Conservation (phyloP, 1,140 invertebrate species). For the Protaetia brevitarsis region DNA sequence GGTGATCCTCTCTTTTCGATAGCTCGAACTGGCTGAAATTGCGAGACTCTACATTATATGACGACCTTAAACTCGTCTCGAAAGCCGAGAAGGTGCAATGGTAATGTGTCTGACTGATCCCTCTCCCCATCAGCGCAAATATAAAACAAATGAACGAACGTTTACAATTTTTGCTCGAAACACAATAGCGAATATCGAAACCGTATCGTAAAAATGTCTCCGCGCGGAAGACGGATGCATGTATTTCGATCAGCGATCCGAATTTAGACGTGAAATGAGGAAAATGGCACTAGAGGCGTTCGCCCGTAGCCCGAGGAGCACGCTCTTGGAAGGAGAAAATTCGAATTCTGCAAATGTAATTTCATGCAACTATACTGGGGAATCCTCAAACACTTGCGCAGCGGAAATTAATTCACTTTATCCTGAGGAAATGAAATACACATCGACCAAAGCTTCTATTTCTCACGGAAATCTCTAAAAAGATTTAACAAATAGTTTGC, state of each 20-base stretch:
- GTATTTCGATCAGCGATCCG: not conserved
- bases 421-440: no score
- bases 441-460: no score
- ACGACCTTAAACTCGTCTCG: conserved; percentile 21
- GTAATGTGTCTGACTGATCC: conserved; percentile 7
- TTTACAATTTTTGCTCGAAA: not conserved
- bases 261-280: not conserved
- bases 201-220: not conserved
- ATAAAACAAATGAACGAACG: conserved; percentile 15
- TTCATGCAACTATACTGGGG: no score
- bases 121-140: not conserved
- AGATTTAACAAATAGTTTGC: no score
- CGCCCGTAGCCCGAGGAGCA: no score
- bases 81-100: conserved; percentile 10
- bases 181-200: not conserved
- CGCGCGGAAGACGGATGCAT: not conserved
- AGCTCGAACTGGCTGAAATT: conserved; percentile 19
- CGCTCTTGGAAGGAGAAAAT: no score
- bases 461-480: no score
- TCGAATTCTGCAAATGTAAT: no score
- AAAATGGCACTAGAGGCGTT: not conserved
- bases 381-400: no score
- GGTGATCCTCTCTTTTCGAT: conserved; percentile 25
- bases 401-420: no score
- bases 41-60: conserved; percentile 21